Conservation (phyloP, 1,140 invertebrate species). For the Nixonia krombeini region DNA sequence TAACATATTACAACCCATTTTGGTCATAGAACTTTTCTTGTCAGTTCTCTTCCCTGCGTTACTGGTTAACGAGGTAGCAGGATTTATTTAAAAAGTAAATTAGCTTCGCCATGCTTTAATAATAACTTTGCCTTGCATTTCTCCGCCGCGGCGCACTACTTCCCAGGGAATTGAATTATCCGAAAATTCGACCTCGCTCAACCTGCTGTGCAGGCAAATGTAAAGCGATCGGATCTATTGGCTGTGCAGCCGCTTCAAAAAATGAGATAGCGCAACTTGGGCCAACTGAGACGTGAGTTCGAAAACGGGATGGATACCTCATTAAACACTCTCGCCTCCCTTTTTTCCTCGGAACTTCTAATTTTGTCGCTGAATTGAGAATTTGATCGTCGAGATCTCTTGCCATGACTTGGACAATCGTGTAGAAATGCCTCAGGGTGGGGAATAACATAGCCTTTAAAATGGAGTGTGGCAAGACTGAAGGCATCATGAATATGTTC, state of each 20-base stretch:
- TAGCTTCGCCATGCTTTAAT: conserved; percentile 42
- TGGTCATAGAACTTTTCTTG: neutral
- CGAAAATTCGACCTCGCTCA: conserved; percentile 7
- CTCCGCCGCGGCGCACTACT: neutral
- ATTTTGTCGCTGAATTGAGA: too few relatives aligned
- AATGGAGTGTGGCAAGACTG: too few relatives aligned
- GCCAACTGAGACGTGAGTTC: too few relatives aligned
- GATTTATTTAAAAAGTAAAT: conserved; percentile 55
- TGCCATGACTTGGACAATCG: too few relatives aligned
- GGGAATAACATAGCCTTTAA: too few relatives aligned
- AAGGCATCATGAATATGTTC: neutral
- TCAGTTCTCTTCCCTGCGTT: neutral
- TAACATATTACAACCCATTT: neutral
- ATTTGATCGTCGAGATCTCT: too few relatives aligned
- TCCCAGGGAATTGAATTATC: conserved; percentile 39
- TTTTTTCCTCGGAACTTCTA: too few relatives aligned
- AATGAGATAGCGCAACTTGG: neutral
- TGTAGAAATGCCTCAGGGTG: too few relatives aligned
- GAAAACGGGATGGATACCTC: too few relatives aligned
- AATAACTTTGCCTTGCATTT: conserved; percentile 40
- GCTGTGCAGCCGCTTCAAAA: neutral
- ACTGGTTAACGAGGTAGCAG: conserved; percentile 39
- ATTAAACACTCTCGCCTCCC: too few relatives aligned
- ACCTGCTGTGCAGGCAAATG: neutral
- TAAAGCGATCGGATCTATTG: conserved; percentile 1